Evolutionary conservation across 2,797 vertebrate species (phyloP), one percentile per base, ranked within the genome.

Genomic region (Rhabdomys pumilio): DNA sequence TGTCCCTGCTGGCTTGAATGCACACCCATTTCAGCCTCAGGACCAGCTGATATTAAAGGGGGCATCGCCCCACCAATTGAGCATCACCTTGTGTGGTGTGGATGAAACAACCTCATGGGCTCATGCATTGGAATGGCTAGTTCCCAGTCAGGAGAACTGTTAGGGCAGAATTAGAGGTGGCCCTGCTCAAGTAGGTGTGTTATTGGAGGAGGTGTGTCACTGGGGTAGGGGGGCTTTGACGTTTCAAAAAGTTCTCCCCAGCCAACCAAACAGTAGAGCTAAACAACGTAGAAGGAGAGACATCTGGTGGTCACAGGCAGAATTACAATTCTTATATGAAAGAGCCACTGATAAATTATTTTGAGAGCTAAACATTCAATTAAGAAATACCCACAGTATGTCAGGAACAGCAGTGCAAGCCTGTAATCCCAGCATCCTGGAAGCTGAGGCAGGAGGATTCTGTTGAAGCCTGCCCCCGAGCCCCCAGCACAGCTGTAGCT

Each of bases 291-390:
- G 82, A 61, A 44, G 34, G 38, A 96, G 91, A 96, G 95, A 91
- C 97, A 96, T 67, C 97, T 97, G 73, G 94, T 96, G 95, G 57
- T 57, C 77, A 73, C 10, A 26, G 12, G 38, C 20, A 93, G 72
- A 96, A 97, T 63, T 95, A 73, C 97, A 94, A 88, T 38, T 84
- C 86, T 90, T 41, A 38, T 38, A 44, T 0, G 84, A 50, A 20
- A 75, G 0, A 69, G 53, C 20, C 57, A 67, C 53, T 26, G 12
- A 63, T 55, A 53, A 13, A 91, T 22, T 75, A 44, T 79, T 94
- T 94, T 89, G 13, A 85, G 47, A 55, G 72, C 72, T 55, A 77
- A 73, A 24, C 85, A 69, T 57, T 83, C 79, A 90, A 90, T 15
- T 47, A 93, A 61, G 8, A 90, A 94, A 94, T 73, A 91, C 10